A percentile compares a stretch with the other conserved stretches of the same genome.
Conservation (phyloP, 1,140 invertebrate genomes). For the Planococcus citri region DNA sequence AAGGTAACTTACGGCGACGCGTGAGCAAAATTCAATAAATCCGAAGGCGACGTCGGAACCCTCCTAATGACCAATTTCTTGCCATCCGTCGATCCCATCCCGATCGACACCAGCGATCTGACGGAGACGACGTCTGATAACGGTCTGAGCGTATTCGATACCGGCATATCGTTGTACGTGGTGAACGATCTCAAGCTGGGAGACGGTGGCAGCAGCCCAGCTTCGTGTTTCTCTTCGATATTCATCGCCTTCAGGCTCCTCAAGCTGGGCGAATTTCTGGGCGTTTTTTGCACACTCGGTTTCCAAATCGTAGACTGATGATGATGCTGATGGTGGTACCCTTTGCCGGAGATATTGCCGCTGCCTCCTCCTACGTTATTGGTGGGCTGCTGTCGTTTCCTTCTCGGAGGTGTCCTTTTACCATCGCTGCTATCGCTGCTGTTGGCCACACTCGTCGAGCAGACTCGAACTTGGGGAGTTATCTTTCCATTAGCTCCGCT, state of each 20-base stretch:
- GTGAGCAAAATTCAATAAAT: slow-evolving; percentile 65
- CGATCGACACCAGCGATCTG: slow-evolving; percentile 53
- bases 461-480: slow-evolving; percentile 21
- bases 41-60: slow-evolving; percentile 66
- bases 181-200: slow-evolving; percentile 15
- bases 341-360: too few relatives aligned
- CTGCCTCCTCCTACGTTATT: background rate
- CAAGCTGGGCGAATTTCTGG: slow-evolving; percentile 17
- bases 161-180: slow-evolving; percentile 13
- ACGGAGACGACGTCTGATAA: slow-evolving; percentile 26
- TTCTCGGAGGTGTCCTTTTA: slow-evolving; percentile 22
- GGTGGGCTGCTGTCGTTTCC: background rate
- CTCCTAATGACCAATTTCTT: slow-evolving; percentile 64
- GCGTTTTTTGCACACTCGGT: background rate
- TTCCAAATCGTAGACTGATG: background rate
- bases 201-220: background rate
- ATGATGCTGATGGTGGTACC: too few relatives aligned
- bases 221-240: background rate
- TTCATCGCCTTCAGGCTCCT: slow-evolving; percentile 21
- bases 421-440: slow-evolving; percentile 25
- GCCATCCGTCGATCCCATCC: slow-evolving; percentile 74
- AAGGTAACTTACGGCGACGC: slow-evolving; percentile 71
- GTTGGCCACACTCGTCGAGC: slow-evolving; percentile 16
- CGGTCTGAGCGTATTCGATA: slow-evolving; percentile 13
- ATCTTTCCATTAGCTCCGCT: slow-evolving; percentile 14